phyloP scores from a whole-genome alignment of 2,888 invertebrate species.

The Liopterus haemorrhoidalis region DNA sequence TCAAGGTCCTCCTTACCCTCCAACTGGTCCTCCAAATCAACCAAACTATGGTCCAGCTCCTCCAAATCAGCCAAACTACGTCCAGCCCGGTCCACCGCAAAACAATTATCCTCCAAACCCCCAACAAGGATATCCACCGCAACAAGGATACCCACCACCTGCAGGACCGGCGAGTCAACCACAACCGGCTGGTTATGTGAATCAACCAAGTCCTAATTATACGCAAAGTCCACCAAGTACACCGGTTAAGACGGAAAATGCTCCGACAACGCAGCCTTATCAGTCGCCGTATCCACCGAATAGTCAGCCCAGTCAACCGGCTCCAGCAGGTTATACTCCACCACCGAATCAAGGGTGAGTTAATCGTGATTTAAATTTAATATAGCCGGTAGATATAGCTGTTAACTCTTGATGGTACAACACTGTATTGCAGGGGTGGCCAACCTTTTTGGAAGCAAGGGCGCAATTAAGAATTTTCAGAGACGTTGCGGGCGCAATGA shows the following conservation, averaged over 20 bases:
- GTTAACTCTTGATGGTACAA: too few relatives aligned
- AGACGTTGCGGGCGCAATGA: too few relatives aligned
- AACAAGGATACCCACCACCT: slow-evolving; percentile 54
- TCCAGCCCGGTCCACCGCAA: slow-evolving; percentile 38
- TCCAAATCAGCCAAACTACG: slow-evolving; percentile 13
- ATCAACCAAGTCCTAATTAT: slow-evolving; percentile 42
- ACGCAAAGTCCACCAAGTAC: slow-evolving; percentile 49
- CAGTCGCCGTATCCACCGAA: slow-evolving; percentile 50
- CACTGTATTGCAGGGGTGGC: too few relatives aligned
- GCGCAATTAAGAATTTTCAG: too few relatives aligned
- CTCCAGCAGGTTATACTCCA: slow-evolving; percentile 47
- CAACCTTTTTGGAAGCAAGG: too few relatives aligned
- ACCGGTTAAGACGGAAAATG: slow-evolving; percentile 50
- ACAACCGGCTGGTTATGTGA: slow-evolving; percentile 42
- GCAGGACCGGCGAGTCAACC: slow-evolving; percentile 50
- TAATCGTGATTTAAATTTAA: too few relatives aligned
- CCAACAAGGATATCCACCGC: slow-evolving; percentile 52
- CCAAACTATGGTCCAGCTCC: slow-evolving; percentile 37
- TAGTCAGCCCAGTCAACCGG: slow-evolving; percentile 46
- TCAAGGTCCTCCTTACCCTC: slow-evolving; percentile 42
- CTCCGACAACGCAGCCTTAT: slow-evolving; percentile 53
- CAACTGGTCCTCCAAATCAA: slow-evolving; percentile 41
- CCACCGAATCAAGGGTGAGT: slow-evolving; percentile 42
- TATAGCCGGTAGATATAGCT: too few relatives aligned
- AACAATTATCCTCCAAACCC: slow-evolving; percentile 42